Evolutionary conservation across 2,797 vertebrate species (phyloP).

Genomic region (Pseudochromis fuscus): DNA sequence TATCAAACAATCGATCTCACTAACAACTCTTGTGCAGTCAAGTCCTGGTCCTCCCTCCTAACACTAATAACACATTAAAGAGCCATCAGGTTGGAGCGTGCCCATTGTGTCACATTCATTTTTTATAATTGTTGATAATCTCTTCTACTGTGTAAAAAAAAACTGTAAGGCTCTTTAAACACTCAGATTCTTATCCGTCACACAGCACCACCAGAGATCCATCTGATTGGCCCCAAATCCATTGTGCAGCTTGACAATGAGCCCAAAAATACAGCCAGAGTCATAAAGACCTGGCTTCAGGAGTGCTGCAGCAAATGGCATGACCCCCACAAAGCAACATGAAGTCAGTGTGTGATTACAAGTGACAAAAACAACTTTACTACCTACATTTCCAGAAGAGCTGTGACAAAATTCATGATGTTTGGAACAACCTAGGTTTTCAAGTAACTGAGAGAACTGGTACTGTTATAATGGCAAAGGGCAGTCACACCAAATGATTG

Average conservation of each 20-base stretch:
- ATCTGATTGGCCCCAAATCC: neutral
- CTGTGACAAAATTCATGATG: constrained; percentile 2
- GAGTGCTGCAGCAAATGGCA: neutral
- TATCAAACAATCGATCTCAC: too few species aligned
- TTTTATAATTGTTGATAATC: too few species aligned
- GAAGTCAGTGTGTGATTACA: neutral
- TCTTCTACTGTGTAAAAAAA: too few species aligned
- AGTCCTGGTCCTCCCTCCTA: too few species aligned
- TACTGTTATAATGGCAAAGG: too few species aligned
- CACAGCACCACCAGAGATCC: neutral
- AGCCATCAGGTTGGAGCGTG: too few species aligned
- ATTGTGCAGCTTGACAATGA: neutral
- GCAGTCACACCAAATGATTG: too few species aligned
- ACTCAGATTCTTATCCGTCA: neutral
- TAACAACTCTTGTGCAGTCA: too few species aligned
- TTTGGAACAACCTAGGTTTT: constrained; percentile 2
- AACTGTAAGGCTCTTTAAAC: neutral
- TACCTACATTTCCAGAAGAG: neutral
- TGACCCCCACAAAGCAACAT: constrained; percentile 3
- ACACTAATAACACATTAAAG: neutral
- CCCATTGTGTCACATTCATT: too few species aligned
- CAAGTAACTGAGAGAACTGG: neutral
- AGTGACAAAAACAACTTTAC: neutral
- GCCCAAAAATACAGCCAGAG: neutral
- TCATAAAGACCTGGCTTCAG: neutral